Percentiles rank a stretch among this genome's conserved stretches.
Evolutionary conservation across 23 tunicate species (phyloP).

Genomic region (Halocynthia roretzi): DNA sequence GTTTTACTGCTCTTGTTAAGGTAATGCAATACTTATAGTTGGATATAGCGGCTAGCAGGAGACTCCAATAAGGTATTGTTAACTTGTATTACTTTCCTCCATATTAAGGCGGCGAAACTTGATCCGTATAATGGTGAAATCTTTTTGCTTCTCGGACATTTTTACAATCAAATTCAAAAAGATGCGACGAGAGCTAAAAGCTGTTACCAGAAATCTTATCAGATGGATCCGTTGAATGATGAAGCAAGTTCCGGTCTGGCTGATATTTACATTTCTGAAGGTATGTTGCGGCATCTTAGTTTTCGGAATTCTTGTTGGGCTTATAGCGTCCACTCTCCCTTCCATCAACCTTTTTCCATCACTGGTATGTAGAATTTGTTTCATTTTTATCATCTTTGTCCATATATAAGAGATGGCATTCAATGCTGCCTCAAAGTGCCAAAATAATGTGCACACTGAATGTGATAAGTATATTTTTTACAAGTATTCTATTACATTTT

Average conservation of each 20-base stretch:
- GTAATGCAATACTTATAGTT: background rate
- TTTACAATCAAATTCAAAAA: constrained; percentile 44
- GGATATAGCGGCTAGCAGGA: background rate
- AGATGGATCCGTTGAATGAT: constrained; percentile 30
- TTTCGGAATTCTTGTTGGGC: background rate
- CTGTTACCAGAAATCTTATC: constrained; percentile 68
- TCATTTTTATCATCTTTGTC: no score
- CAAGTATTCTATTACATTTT: no score
- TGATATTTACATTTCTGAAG: constrained; percentile 51
- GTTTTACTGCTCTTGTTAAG: constrained; percentile 59
- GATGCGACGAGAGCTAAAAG: constrained; percentile 31
- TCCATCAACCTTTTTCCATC: no score
- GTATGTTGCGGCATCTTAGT: constrained; percentile 1
- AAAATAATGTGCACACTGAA: no score
- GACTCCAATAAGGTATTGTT: background rate
- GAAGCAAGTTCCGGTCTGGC: constrained; percentile 54
- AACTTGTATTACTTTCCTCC: background rate
- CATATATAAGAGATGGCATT: no score
- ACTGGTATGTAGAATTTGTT: no score
- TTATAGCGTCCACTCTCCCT: background rate
- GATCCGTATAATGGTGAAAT: constrained; percentile 40
- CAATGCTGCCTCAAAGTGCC: no score
- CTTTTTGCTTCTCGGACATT: constrained; percentile 67
- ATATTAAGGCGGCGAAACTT: constrained; percentile 69
- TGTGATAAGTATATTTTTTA: no score